A percentile compares a stretch with the other conserved stretches of the same genome.
phyloP scores from a whole-genome alignment of 2,113 vertebrate genomes.

The Galemys pyrenaicus region DNA sequence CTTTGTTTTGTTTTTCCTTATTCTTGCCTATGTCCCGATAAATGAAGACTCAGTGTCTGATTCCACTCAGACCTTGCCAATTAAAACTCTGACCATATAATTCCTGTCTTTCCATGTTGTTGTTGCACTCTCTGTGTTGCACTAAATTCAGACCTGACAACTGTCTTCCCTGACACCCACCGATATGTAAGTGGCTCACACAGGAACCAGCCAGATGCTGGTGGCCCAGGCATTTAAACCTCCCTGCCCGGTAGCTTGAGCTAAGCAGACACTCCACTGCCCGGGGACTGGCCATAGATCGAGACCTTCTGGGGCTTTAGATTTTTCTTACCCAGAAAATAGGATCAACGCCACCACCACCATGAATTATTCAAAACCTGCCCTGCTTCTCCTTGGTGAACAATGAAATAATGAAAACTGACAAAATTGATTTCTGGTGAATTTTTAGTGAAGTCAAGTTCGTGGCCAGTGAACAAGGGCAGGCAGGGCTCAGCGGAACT shows the following conservation, averaged over 20 bases:
- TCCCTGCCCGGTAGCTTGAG: neutral
- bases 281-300: slow-evolving; percentile 24
- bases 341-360: slow-evolving; percentile 44
- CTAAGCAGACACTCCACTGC: slow-evolving; percentile 6
- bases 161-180: neutral
- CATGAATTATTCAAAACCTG: slow-evolving; percentile 65
- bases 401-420: slow-evolving; percentile 66
- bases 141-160: neutral
- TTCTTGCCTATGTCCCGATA: neutral
- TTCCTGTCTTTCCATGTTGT: neutral
- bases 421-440: slow-evolving; percentile 70
- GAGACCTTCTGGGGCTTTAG: slow-evolving; percentile 46
- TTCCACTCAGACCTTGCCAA: neutral
- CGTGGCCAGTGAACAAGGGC: slow-evolving; percentile 57
- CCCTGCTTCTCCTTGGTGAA: slow-evolving; percentile 61
- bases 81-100: neutral
- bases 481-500: neutral
- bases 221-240: neutral
- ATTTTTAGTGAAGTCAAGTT: slow-evolving; percentile 70
- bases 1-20: neutral
- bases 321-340: slow-evolving; percentile 60
- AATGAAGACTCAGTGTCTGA: neutral
- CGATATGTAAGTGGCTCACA: neutral
- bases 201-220: neutral
- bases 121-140: neutral